Evolutionary conservation across 2,113 vertebrate species (phyloP).

Genomic region (Otolemur garnettii): DNA sequence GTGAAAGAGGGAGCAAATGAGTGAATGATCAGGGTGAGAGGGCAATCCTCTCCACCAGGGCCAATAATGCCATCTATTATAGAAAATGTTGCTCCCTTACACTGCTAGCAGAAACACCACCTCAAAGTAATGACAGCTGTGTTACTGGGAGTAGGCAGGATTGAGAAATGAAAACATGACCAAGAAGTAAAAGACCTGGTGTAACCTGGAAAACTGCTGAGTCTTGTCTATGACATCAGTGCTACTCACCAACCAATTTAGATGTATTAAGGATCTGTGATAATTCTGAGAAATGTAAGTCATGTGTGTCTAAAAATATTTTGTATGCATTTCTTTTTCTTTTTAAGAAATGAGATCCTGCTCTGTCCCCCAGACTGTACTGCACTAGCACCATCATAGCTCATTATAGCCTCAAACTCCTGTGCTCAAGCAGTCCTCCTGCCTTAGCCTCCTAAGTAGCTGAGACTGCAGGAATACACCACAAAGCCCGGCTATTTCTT

Average conservation of each 20-base stretch:
- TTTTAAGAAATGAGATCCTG: too few relatives aligned
- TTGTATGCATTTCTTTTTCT: neutral
- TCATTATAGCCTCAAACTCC: too few relatives aligned
- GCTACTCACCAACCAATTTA: neutral
- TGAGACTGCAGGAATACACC: too few relatives aligned
- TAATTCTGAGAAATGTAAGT: slow-evolving; percentile 22
- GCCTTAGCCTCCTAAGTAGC: too few relatives aligned
- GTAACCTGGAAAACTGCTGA: slow-evolving; percentile 2
- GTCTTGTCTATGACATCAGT: neutral
- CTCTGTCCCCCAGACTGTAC: too few relatives aligned
- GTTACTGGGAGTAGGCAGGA: slow-evolving; percentile 19
- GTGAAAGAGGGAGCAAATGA: neutral
- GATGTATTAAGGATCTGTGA: slow-evolving; percentile 7
- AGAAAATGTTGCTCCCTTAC: neutral
- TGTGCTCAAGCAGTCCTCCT: too few relatives aligned
- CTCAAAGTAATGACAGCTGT: slow-evolving; percentile 46
- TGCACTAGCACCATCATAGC: too few relatives aligned
- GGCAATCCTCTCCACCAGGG: neutral
- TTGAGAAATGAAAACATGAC: slow-evolving; percentile 66
- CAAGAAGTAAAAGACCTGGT: slow-evolving; percentile 13
- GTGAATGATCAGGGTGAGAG: too few relatives aligned
- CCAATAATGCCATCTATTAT: neutral
- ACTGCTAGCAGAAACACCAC: neutral
- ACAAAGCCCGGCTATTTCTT: too few relatives aligned
- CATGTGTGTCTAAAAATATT: neutral